Base-by-base conservation (phyloP, 2,797 vertebrate species). In the Gallinago nigripennis region DNA sequence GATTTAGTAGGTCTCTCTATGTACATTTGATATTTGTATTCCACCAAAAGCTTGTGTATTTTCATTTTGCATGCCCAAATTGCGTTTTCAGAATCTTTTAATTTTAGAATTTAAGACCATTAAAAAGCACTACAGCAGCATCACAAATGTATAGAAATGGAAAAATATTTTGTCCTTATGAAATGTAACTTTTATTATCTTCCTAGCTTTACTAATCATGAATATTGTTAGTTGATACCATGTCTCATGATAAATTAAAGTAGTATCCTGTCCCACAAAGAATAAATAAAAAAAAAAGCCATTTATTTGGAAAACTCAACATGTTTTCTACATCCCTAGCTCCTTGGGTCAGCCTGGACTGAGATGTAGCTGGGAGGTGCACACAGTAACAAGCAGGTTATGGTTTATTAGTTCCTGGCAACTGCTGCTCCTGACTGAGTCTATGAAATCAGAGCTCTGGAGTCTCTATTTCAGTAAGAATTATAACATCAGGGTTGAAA, bases 401-500 rank as follows among this genome's bases (percentile, higher is more conserved):
- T 0, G 3, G 54, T 94, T 95, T 94, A 83, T 91, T 87, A 86
- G 50, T 20, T 96, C 72, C 90, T 92, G 77, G 69, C 89, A 76
- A 63, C 81, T 86, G 84, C 91, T 86, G 57, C 72, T 95, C 43
- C 91, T 69, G 87, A 31, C 23, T 41, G 76, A 68, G 41, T 16
- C 51, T 20, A 43, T 60, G 76, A 88, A 88, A 91, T 95, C 86
- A 88, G 79, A 91, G 66, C 85, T 83, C 82, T 60, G 76, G 66
- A 92, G 76, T 68, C 69, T 92, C 64, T 91, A 28, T 77, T 93
- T 95, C 79, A 86, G 41, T 48, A 30, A 82, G 73, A 94, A 88
- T 88, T 88, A 84, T 4, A 75, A 83, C 86, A 83, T 69, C n/a
- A 12, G 39, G 24, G 25, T 80, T 92, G 87, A 33, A 95, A 82